Base-by-base conservation (phyloP, 2,797 vertebrate species). In the Falco cherrug region DNA sequence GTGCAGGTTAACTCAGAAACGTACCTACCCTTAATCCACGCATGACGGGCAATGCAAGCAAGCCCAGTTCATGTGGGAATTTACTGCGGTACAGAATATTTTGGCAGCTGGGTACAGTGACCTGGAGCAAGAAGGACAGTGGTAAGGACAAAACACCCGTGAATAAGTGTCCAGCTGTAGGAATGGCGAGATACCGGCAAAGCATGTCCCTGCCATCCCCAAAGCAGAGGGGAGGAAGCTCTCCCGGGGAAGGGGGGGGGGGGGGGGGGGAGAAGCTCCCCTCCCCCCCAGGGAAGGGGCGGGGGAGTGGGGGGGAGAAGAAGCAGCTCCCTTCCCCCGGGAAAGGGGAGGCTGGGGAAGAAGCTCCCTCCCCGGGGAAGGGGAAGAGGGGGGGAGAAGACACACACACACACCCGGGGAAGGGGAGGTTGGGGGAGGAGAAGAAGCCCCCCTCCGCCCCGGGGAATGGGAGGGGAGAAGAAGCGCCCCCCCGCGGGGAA, bases 121-220 rank as follows among this genome's bases (percentile, higher is more conserved):
- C 31, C 80, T 6, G 0, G 60, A 61, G 48, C 5, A 20, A 89
- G 61, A 2, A 14, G 28, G 37, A 13, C 28, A 37, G 48, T 3
- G 2, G 16, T 1, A 5, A 59, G 20, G 48, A 39, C 41, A 51
- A 51, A 77, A 45, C 5, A 4, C 0, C 10, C 0, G 1, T 6
- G 21, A 59, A 11, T 29, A 26, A 47, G 53, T 13, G 64, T 41
- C 56, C 71, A 48, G 45, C 41, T 33, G 21, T 1, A 6, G 31
- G 64, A 68, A 39, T 56, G 4, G 1, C 63, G 37, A 39, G 24
- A 41, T 11, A 28, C 19, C 47, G 20, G 67, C 5, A 11, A 33
- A 57, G 64, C 1, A 0, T 20, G 3, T 1, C 0, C 0, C 31
- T 43, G 11, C 5, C 73, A 45, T 3, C 7, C 11, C 24, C 37